Conservation (phyloP, 1,140 invertebrate species). For the Drosophila truncata region DNA sequence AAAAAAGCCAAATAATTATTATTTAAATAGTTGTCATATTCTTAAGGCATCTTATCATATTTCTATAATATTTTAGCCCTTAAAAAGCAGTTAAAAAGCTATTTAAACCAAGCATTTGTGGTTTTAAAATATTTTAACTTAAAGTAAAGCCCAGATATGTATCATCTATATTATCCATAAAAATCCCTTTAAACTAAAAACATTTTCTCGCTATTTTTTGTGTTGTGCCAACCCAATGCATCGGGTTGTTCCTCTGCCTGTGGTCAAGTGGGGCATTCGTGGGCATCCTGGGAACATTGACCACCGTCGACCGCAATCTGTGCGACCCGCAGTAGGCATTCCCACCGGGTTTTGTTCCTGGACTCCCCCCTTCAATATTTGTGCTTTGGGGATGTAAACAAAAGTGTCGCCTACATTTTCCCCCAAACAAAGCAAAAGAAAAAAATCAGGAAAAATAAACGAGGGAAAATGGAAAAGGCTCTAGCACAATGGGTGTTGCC, state of each 20-base stretch:
- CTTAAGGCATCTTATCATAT: no score
- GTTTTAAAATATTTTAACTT: not conserved
- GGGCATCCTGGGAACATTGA: constrained; percentile 12
- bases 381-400: constrained; percentile 47
- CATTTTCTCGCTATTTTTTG: constrained; percentile 9
- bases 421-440: not conserved
- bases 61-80: no score
- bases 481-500: constrained; percentile 12
- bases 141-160: not conserved
- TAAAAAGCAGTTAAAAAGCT: not conserved
- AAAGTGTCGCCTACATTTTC: constrained; percentile 51
- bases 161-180: no score
- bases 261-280: constrained; percentile 30
- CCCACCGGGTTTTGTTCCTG: not conserved
- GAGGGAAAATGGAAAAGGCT: not conserved
- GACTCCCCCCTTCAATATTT: constrained; percentile 29
- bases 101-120: not conserved
- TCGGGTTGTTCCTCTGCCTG: not conserved
- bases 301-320: constrained; percentile 37
- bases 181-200: no score
- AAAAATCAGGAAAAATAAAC: not conserved
- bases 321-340: constrained; percentile 7
- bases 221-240: not conserved
- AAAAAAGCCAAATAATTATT: no score
- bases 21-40: no score